phyloP scores from a whole-genome alignment of 2,113 vertebrate genomes.

The Verasper variegatus region DNA sequence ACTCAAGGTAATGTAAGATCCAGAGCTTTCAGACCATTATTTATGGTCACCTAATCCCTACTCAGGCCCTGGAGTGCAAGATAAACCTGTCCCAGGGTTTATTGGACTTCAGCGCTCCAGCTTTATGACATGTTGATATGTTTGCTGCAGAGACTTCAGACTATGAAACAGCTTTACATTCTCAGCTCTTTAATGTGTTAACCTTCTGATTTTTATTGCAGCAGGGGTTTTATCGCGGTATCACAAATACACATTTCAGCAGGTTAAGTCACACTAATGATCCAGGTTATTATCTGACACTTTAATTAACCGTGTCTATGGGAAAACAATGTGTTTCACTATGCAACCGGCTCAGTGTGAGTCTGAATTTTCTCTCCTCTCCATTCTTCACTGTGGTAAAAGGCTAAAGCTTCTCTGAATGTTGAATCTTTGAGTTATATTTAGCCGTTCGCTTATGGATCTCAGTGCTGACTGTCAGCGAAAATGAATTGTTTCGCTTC shows the following conservation, averaged over 20 bases:
- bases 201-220: constrained; percentile 51
- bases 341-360: constrained; percentile 21
- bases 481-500: constrained; percentile 79
- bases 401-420: constrained; percentile 58
- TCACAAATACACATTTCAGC: constrained; percentile 42
- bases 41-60: constrained; percentile 48
- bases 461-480: constrained; percentile 79
- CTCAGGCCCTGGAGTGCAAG: constrained; percentile 27
- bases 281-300: constrained; percentile 60
- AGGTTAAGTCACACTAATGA: constrained; percentile 49
- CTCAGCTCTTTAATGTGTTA: constrained; percentile 19
- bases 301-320: constrained; percentile 64
- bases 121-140: constrained; percentile 56
- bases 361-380: constrained; percentile 47
- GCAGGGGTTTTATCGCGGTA: constrained; percentile 34
- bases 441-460: constrained; percentile 78
- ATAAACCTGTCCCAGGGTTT: constrained; percentile 58
- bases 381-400: constrained; percentile 43
- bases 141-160: constrained; percentile 42
- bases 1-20: constrained; percentile 68
- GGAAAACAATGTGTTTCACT: constrained; percentile 49
- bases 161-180: constrained; percentile 28
- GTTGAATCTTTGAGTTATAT: constrained; percentile 77
- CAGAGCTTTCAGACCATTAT: constrained; percentile 43
- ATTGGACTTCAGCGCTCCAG: constrained; percentile 44